A percentile compares a stretch with the other conserved stretches of the same genome.
Conservation (phyloP, 2,113 vertebrate species). For the Toxotes chatareus region DNA sequence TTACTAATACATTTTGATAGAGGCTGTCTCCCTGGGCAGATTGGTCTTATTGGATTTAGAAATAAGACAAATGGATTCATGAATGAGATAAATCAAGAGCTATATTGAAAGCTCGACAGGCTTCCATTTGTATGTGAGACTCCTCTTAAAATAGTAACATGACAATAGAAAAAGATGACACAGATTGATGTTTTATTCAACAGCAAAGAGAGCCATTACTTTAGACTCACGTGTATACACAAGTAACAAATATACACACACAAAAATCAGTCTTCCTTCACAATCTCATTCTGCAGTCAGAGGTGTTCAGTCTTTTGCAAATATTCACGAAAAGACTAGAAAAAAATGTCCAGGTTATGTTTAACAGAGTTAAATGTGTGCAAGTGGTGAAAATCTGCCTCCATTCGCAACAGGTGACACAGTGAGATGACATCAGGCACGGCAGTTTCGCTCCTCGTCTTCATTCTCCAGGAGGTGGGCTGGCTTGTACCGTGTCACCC, state of each 20-base stretch:
- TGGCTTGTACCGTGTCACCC: conserved; percentile 85
- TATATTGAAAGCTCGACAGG: conserved; percentile 15
- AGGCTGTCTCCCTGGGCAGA: conserved; percentile 7
- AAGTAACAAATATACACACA: conserved; percentile 2
- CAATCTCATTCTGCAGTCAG: conserved; percentile 7
- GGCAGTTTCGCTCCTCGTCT: conserved; percentile 91
- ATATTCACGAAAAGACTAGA: background rate
- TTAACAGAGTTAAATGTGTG: background rate
- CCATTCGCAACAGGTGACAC: conserved; percentile 24
- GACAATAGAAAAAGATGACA: conserved; percentile 33
- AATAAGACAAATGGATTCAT: conserved; percentile 57
- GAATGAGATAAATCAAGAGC: conserved; percentile 38
- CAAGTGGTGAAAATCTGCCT: background rate
- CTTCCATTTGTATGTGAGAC: conserved; percentile 1
- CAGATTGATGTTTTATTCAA: conserved; percentile 71
- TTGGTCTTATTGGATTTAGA: conserved; percentile 39
- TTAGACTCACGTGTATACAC: conserved; percentile 30
- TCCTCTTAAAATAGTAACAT: conserved; percentile 51
- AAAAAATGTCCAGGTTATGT: conserved; percentile 14
- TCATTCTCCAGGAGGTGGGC: conserved; percentile 92
- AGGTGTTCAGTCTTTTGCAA: background rate
- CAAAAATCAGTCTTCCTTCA: background rate
- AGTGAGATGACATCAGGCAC: conserved; percentile 67
- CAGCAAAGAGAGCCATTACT: conserved; percentile 45
- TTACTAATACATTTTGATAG: conserved; percentile 37